Percentiles rank a stretch among this genome's conserved stretches.
These are phyloP conservation scores for Syndactyla subalaris DNA, from an alignment of 2,797 vertebrate genomes.

Conservation along the genomic window DNA sequence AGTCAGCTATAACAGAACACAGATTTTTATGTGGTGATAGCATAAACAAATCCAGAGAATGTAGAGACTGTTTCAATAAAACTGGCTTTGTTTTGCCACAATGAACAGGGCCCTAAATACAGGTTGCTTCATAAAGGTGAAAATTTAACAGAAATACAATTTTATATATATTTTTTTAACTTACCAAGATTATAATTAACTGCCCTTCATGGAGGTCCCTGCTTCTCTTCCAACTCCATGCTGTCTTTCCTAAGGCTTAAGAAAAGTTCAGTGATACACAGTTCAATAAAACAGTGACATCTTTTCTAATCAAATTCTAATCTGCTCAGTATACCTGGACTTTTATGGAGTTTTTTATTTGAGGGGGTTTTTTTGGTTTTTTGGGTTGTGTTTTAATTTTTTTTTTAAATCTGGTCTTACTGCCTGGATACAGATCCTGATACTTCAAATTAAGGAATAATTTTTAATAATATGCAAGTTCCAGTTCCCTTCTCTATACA, in stretches of 20 bases:
- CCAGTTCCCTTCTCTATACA: not conserved
- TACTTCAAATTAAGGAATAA: not conserved
- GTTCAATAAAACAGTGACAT: not conserved
- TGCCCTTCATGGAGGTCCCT: not conserved
- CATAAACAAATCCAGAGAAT: not conserved
- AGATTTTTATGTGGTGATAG: not conserved
- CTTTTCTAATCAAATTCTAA: not conserved
- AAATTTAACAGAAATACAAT: not conserved
- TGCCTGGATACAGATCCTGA: not conserved
- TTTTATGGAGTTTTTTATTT: not conserved
- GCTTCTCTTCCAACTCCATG: conserved; percentile 16
- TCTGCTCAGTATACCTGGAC: not conserved
- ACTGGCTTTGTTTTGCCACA: not conserved
- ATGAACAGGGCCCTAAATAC: not conserved
- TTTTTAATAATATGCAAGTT: not conserved
- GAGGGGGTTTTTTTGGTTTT: not conserved
- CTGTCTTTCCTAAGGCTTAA: conserved; percentile 15
- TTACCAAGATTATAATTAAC: not conserved
- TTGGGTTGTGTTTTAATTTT: no score
- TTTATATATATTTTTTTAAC: not conserved
- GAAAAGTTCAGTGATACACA: not conserved
- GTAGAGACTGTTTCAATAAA: not conserved
- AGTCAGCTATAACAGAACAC: not conserved
- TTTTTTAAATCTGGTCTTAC: not conserved
- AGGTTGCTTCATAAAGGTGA: not conserved